Evolutionary conservation across 2,797 vertebrate species (phyloP).

Genomic region (Gastrophryne carolinensis): DNA sequence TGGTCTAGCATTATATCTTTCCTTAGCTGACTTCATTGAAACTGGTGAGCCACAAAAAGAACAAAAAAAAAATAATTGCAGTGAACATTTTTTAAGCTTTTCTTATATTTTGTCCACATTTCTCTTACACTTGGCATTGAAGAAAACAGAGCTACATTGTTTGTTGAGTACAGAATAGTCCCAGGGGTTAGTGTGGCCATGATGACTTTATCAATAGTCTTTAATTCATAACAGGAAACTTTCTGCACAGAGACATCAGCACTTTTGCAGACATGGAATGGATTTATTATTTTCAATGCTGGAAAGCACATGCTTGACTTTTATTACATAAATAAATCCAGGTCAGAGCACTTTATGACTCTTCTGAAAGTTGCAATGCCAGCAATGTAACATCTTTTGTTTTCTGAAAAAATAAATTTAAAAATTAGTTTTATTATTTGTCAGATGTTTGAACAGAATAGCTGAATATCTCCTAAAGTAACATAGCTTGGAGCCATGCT

Average conservation of each 20-base stretch:
- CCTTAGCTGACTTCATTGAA: not conserved
- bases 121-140: not conserved
- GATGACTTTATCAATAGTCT: constrained; percentile 23
- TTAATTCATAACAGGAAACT: constrained; percentile 17
- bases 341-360: not conserved
- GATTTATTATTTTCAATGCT: constrained; percentile 4
- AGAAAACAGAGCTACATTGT: not conserved
- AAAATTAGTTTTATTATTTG: not conserved
- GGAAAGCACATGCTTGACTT: not conserved
- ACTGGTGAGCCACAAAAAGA: not conserved
- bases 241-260: constrained; percentile 7
- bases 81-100: not conserved
- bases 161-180: not conserved
- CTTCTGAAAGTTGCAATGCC: not conserved
- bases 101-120: not conserved
- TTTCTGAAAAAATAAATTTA: not conserved
- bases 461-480: too few species aligned
- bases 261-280: not conserved
- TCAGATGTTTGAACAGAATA: too few species aligned
- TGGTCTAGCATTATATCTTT: not conserved
- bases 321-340: constrained; percentile 9
- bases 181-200: constrained; percentile 1
- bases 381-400: not conserved
- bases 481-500: too few species aligned
- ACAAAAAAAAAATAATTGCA: not conserved